A percentile compares a stretch with the other conserved stretches of the same genome.
Conservation (phyloP, 1,140 invertebrate species). For the Halictus rubicundus region DNA sequence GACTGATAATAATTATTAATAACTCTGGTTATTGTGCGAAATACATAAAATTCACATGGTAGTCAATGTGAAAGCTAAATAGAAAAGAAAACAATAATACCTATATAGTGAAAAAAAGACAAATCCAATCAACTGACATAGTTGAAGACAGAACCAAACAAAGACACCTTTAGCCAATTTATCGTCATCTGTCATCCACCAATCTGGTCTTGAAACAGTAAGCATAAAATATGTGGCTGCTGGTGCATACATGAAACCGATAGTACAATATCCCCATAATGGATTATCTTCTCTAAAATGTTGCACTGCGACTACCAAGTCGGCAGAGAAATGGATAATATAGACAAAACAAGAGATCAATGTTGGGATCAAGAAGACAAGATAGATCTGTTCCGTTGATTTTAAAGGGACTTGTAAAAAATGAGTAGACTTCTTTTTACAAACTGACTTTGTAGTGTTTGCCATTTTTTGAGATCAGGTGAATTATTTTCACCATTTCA, state of each 20-base stretch:
- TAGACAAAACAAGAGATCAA: conserved; percentile 77
- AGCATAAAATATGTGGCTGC: conserved; percentile 81
- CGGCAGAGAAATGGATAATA: conserved; percentile 78
- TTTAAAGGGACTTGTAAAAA: conserved; percentile 76
- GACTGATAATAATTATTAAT: too few species aligned
- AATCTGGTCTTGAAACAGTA: conserved; percentile 82
- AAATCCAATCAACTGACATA: conserved; percentile 83
- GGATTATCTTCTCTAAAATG: conserved; percentile 79
- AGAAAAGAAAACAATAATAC: conserved; percentile 73
- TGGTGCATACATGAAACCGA: conserved; percentile 81
- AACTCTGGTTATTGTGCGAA: too few species aligned
- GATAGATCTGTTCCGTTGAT: conserved; percentile 79
- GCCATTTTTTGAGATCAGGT: conserved; percentile 38
- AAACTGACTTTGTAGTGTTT: conserved; percentile 51
- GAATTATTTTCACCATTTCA: conserved; percentile 21
- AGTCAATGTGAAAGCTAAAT: conserved; percentile 4
- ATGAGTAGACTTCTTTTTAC: conserved; percentile 63
- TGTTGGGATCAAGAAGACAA: conserved; percentile 78
- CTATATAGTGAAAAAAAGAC: conserved; percentile 86
- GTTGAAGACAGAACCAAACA: conserved; percentile 82
- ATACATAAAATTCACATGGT: too few species aligned
- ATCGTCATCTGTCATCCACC: conserved; percentile 78
- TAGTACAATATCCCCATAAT: conserved; percentile 79
- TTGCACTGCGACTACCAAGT: conserved; percentile 78
- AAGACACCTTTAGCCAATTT: conserved; percentile 70